These are phyloP conservation scores for Apis florea DNA, from an alignment of 1,140 invertebrate species.

Conservation along the genomic window DNA sequence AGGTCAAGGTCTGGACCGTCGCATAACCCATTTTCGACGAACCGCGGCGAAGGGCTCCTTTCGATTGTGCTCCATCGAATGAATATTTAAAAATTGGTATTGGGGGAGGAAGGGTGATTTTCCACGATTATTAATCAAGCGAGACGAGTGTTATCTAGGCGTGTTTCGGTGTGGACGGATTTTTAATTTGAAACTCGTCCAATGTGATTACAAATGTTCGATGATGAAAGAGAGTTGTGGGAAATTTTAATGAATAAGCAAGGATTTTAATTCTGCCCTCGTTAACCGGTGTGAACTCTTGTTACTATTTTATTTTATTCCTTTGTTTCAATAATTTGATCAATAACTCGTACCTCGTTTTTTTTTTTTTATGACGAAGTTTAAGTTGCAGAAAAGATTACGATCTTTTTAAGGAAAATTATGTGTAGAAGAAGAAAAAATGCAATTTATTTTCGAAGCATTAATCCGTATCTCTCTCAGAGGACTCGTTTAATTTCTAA, in stretches of 20 bases:
- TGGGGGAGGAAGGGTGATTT: not conserved
- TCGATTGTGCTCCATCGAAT: conserved; percentile 16
- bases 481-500: not conserved
- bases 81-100: conserved; percentile 14
- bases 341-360: not conserved
- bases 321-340: not conserved
- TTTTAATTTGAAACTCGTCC: not conserved
- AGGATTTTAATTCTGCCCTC: not conserved
- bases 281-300: not conserved
- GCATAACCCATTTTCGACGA: conserved; percentile 15
- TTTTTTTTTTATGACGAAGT: not conserved
- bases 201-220: not conserved
- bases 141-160: not conserved
- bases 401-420: not conserved
- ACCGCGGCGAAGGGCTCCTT: not conserved
- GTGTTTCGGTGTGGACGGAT: not conserved
- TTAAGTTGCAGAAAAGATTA: not conserved
- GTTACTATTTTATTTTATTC: too few species aligned
- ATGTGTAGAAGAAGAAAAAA: not conserved
- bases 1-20: conserved; percentile 32
- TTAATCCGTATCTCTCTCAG: not conserved
- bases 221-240: too few species aligned
- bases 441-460: not conserved
- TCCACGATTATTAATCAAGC: not conserved
- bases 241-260: not conserved